phyloP scores from a whole-genome alignment of 1,140 invertebrate genomes.

The Caligus rogercresseyi region DNA sequence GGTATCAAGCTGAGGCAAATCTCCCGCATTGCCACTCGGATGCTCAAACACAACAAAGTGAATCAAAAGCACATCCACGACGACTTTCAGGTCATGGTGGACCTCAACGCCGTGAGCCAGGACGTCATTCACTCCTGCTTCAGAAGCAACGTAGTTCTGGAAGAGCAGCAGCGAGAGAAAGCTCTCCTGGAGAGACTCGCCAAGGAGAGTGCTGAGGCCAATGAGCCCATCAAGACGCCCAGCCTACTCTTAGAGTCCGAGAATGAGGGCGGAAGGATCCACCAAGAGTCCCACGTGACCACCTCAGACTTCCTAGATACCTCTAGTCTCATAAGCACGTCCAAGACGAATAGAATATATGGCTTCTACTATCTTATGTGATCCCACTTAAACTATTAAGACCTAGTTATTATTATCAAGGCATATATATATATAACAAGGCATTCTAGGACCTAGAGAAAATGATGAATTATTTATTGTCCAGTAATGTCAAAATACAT shows the following conservation, averaged over 20 bases:
- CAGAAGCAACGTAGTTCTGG: not conserved
- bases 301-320: conserved; percentile 2
- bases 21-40: not conserved
- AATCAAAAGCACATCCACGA: not conserved
- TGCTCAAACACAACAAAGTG: not conserved
- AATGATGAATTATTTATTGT: no score
- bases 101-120: not conserved
- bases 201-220: not conserved
- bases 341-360: conserved; percentile 8
- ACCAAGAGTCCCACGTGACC: not conserved
- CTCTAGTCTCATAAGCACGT: not conserved
- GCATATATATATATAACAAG: no score
- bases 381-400: no score
- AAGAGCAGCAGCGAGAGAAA: not conserved
- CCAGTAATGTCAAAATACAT: no score
- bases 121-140: not conserved
- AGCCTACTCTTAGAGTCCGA: not conserved
- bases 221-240: not conserved
- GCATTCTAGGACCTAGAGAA: no score
- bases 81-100: not conserved
- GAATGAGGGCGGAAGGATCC: not conserved
- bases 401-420: no score
- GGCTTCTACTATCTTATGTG: conserved; percentile 13
- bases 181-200: not conserved
- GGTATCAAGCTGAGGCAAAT: not conserved